A percentile compares a stretch with the other conserved stretches of the same genome.
Evolutionary conservation across 2,113 vertebrate species (phyloP).

Genomic region (Desmodus rotundus): DNA sequence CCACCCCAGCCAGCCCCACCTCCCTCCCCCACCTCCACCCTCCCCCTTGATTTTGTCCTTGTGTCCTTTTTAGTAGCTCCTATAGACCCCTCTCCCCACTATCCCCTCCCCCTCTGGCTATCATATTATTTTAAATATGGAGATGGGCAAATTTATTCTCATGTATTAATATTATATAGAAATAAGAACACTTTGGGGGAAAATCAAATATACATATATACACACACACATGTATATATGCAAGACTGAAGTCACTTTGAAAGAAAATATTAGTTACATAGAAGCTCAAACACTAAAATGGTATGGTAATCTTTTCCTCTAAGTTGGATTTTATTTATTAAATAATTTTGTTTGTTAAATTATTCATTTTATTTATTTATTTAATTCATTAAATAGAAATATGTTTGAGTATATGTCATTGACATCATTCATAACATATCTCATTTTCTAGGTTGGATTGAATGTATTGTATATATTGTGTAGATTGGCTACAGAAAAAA

Average conservation of each 20-base stretch:
- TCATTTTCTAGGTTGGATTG: not conserved
- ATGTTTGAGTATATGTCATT: not conserved
- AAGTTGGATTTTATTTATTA: not conserved
- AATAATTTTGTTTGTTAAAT: no score
- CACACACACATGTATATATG: no score
- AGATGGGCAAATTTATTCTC: not conserved
- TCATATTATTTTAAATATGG: not conserved
- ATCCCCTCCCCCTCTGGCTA: no score
- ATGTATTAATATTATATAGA: not conserved
- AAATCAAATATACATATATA: not conserved
- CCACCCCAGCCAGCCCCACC: no score
- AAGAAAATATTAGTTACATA: not conserved
- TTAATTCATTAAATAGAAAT: not conserved
- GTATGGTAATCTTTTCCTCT: not conserved
- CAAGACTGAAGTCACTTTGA: not conserved
- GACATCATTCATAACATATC: not conserved
- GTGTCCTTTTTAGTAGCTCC: no score
- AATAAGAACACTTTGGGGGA: not conserved
- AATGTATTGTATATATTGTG: not conserved
- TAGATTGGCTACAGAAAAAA: not conserved
- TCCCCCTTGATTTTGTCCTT: no score
- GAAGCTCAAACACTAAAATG: not conserved
- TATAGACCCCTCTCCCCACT: no score
- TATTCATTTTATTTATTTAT: not conserved
- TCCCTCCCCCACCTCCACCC: no score